Base-by-base conservation (phyloP, 2,113 vertebrate genomes). In the Xenus cinereus region DNA sequence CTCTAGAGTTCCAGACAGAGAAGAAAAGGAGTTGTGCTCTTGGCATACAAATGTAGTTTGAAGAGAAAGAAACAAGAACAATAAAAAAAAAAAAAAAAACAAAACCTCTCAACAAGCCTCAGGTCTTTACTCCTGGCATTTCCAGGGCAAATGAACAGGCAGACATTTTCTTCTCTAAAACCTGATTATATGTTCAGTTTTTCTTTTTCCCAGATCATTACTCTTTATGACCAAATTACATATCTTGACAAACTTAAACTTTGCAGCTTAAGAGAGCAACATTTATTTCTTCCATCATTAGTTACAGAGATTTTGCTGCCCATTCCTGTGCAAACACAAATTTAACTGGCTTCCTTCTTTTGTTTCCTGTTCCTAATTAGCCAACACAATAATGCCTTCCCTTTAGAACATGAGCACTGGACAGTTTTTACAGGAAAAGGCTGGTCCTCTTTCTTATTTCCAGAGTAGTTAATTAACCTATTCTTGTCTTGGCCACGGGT, bases 341-440 rank as follows among this genome's bases (percentile, higher is more conserved):
- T 75, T 89, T 84, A 89, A 84, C 81, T 68, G 50, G 48, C 33
- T 95, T 95, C 84, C 77, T 94, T 75, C 60, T 84, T 92, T 89
- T 91, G 57, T 85, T 94, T 91, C 81, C 81, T 73, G 33, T 68
- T 91, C 68, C 39, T 89, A 87, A 96, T 95, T 89, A 93, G 69
- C 48, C 84, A 84, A 10, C 0, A 0, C 39, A 90, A 19, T 77
- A 75, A 75, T 28, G 28, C 8, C 15, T 88, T 90, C 51, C 57
- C 73, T 84, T 92, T 46, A 75, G 66, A 89, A 94, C 80, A 59
- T 8, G 16, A 83, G 8, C 32, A 27, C 14, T 89, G 37, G 22
- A 12, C 8, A 35, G 23, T 56, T 24, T 87, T 91, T 82, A 87
- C 74, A 79, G 77, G 84, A 89, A 96, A 91, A 95, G 27, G 33